These are phyloP conservation scores for Dromius quadrimaculatus DNA, from an alignment of 2,888 invertebrate genomes.

Conservation along the genomic window DNA sequence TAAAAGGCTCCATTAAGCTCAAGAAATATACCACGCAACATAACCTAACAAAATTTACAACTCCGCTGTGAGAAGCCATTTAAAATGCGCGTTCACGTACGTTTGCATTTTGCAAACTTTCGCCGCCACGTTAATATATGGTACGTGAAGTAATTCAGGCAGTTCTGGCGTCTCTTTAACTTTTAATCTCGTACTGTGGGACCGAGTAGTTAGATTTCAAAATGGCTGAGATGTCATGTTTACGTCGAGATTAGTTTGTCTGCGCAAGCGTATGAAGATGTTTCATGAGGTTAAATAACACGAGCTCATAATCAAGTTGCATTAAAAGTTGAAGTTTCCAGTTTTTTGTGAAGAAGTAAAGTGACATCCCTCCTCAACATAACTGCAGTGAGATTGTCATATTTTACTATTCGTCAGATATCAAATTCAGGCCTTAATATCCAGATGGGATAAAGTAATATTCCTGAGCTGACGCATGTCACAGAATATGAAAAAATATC, in stretches of 20 bases:
- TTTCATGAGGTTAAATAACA: too few relatives aligned
- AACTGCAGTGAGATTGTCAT: too few relatives aligned
- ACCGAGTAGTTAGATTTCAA: conserved; percentile 37
- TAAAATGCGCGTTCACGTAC: conserved; percentile 36
- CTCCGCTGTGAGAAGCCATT: conserved; percentile 12
- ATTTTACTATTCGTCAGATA: too few relatives aligned
- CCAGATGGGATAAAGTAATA: conserved; percentile 36
- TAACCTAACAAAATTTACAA: conserved; percentile 22
- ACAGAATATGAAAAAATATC: conserved; percentile 37
- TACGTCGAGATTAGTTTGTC: conserved; percentile 32
- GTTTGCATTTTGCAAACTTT: conserved; percentile 38
- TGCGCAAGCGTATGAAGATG: not conserved
- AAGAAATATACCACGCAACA: too few relatives aligned
- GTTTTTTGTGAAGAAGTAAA: too few relatives aligned
- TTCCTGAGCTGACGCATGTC: conserved; percentile 37
- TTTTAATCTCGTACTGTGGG: conserved; percentile 30
- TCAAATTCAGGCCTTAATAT: too few relatives aligned
- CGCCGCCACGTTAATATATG: conserved; percentile 32
- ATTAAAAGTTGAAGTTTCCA: too few relatives aligned
- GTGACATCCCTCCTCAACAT: too few relatives aligned
- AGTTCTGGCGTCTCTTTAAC: conserved; percentile 38
- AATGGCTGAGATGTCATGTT: conserved; percentile 31
- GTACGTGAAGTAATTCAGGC: conserved; percentile 37
- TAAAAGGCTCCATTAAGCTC: too few relatives aligned
- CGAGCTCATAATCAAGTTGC: too few relatives aligned